Base-by-base conservation (phyloP, 1,140 invertebrate species). In the Daktulosphaira vitifoliae region DNA sequence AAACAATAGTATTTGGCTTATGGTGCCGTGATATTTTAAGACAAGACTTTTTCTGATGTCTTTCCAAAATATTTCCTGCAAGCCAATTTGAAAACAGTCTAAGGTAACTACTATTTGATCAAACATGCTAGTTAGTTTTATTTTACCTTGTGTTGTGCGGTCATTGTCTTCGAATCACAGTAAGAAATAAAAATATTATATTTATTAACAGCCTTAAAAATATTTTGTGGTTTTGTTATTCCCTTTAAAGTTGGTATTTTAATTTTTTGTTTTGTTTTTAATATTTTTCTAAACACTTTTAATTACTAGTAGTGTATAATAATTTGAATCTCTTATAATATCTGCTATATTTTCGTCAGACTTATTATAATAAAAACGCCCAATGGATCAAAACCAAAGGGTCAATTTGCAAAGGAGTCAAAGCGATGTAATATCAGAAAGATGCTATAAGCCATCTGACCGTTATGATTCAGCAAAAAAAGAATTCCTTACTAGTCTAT, bases 391-490 rank as follows among this genome's bases (percentile, higher is more conserved):
- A 87, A 71, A 39, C 56, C 56, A 62, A 62, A 62, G 56, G 56
- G 56, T 62, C 42, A 62, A 48, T 46, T 62, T 81, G 81, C 69
- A 70, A 51, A 68, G 68, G 25, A 68, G 39, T 33, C 18, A 48
- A 69, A 78, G 80, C 76, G 78, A 80, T 69, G 75, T 82, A 69
- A 72, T 81, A 64, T 74, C 73, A 65, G 76, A 77, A 54, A 78
- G 88, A 15, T 88, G 89, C 22, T 88, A 88, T 74, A 88, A 88
- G 71, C 89, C 89, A 2, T 90, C 88, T 0, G 89, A 92, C 74
- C 81, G 84, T 71, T 82, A 82, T 74, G 87, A 92, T 74, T 87
- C 87, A 1, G 75, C 78, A 49, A 91, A 91, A 75, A 83, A 82
- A 72, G 82, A 85, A 70, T 88, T 90, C 75, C 80, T 92, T 53